phyloP scores from a whole-genome alignment of 2,113 vertebrate genomes.

The Pimephales promelas region DNA sequence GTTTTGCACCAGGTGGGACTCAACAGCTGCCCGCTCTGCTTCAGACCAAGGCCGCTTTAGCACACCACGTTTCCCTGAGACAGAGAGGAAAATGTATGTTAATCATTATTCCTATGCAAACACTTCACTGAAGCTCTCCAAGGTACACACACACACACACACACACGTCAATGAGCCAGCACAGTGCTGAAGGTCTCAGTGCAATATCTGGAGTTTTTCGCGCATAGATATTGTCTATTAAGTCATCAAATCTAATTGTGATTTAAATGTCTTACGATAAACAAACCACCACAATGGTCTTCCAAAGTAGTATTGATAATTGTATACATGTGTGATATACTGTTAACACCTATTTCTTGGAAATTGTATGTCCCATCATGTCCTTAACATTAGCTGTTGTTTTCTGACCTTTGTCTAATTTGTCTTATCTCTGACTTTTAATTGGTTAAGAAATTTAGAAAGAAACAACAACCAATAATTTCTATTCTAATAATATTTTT shows the following conservation, averaged over 20 bases:
- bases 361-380: neutral
- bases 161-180: slow-evolving; percentile 21
- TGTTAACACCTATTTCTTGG: neutral
- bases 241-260: neutral
- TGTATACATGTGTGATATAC: neutral
- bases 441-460: too few species aligned
- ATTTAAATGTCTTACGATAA: neutral
- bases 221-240: too few species aligned
- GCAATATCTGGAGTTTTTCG: too few species aligned
- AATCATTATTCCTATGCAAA: slow-evolving; percentile 42
- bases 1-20: slow-evolving; percentile 78
- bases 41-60: slow-evolving; percentile 80
- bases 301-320: neutral
- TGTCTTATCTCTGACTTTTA: too few species aligned
- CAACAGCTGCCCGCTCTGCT: slow-evolving; percentile 76
- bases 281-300: neutral
- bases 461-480: too few species aligned
- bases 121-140: neutral
- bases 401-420: too few species aligned
- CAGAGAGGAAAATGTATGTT: neutral
- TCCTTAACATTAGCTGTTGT: too few species aligned
- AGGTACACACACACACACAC: slow-evolving; percentile 18
- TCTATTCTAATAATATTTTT: too few species aligned
- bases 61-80: slow-evolving; percentile 77
- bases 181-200: neutral